Evolutionary conservation across 2,113 vertebrate genomes (phyloP), one percentile per base, ranked within the genome.

Genomic region (Actenoides lindsayi): DNA sequence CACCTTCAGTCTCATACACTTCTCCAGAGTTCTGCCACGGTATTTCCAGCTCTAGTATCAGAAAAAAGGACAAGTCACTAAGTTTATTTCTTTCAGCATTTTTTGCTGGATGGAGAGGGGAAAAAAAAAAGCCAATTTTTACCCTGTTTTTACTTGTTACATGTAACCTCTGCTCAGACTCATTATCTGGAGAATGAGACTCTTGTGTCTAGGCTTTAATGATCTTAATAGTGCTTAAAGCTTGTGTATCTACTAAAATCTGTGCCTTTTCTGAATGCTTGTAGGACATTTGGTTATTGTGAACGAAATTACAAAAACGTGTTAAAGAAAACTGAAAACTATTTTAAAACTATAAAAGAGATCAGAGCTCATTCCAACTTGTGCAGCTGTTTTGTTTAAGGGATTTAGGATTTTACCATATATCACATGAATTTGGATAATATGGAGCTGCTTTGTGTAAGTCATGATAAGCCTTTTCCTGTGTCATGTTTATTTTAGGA

Each of bases 371-470:
- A n/a, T 20, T 81, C 24, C 30, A 78, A 21, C 8, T 71, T 63
- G 17, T 56, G 46, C 35, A 91, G 44, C 63, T 75, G 27, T 83
- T 83, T 23, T 1, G 7, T 71, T 63, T 50, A 82, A 81, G 84
- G 33, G 30, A 53, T 54, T 30, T 87, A 53, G 51, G 25, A 13
- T 67, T 81, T 27, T 87, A 21, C 41, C 44, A 17, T 42, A 4
- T 24, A 64, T 83, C 41, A 17, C 25, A 20, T 90, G 82, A 82
- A 88, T 95, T 51, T 94, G 83, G 41, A 44, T 91, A 75, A 70
- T 31, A 19, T 50, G 30, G 67, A 87, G 57, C 50, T 92, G 44
- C 68, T 96, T 96, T 97, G 70, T 92, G 4, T 92, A 31, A 95
- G 63, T 63, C 80, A 23, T 37, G 48, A 54, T 41, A 44, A 50